Evolutionary conservation across 2,888 invertebrate genomes (phyloP), one percentile per base, ranked within the genome.

Genomic region (Heliconius ethilla): DNA sequence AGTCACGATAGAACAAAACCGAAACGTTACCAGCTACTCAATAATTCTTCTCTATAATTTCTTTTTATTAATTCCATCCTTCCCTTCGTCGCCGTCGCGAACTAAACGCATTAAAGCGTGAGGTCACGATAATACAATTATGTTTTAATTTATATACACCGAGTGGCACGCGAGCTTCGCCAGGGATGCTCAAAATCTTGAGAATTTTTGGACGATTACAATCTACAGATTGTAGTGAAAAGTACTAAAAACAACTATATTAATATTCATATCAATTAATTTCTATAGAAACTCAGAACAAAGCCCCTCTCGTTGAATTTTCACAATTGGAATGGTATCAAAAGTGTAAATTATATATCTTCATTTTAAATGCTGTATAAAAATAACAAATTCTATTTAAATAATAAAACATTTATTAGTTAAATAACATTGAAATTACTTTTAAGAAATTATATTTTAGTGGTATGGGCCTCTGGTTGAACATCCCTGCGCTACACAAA

Each of bases 121-220:
- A 89, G 92, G 92, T 93, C 93, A 93, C 94, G 94, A 94, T 93
- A 94, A 92, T 89, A 92, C 94, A 94, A 94, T 94, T 94, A 94
- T 90, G 91, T 92, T 93, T 92, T 94, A 94, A 94, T 94, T 94
- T 94, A 94, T 94, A 94, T 92, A 87, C 91, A 88, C 88, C 87
- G 84, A 86, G 87, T 88, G 90, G 90, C 94, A 94, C 94, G 94
- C 94, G 86, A 94, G 83, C 84, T 80, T 55, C 37, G 22, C 59
- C 77, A 77, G 77, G 67, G 67, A 62, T 22, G 33, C 25, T 27
- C 65, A 77, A 77, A 33, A 59, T 51, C 18, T 67, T 27, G 37
- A 22, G 40, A 51, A 3, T 27, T 10, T 22, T 33, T 27, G 1
- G 27, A 27, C 27, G 27, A 27, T 27, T 27, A 27, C 27, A 27